Evolutionary conservation across 2,113 vertebrate genomes (phyloP), one percentile per base, ranked within the genome.

Genomic region (Lonchura striata): DNA sequence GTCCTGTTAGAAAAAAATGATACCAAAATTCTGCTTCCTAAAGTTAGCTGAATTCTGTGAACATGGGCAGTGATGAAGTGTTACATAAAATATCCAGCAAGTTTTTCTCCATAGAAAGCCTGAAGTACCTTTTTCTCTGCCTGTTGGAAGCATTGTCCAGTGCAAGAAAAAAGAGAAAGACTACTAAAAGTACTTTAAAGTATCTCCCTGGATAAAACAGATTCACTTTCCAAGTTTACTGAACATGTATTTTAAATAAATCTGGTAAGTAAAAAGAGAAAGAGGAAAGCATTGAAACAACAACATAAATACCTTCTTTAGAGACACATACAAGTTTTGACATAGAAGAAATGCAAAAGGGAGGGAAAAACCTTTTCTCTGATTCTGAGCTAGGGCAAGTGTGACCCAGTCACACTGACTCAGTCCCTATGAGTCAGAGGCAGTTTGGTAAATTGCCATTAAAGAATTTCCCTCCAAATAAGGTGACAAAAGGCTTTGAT

Each of bases 1-100:
- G 49, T 92, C 31, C 44, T 52, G 15, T 68, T 94, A 92, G 91
- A 93, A 96, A 95, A 96, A 96, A 97, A 93, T 49, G 7, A 88
- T 92, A 87, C 57, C 57, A 95, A 94, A 96, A 89, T 71, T 6
- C 25, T 92, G 53, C n/a, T 72, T 76, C 72, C 46, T 54, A 41
- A 75, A 84, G 30, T 91, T 61, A 53, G 59, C 19, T 77, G 24
- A 80, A 88, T 92, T 86, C 59, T 81, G 20, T 25, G 15, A 60
- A 41, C 37, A 76, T 15, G 52, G 28, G 21, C 27, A 66, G 42
- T 63, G n/a, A 92, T 85, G 37, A 92, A 94, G 42, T 24, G 41
- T 82, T 85, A 31, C 24, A 52, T 61, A 54, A 86, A 86, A 7
- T 50, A 82, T 71, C 15, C 28, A 68, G 41, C 35, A 77, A 80